A percentile compares a stretch with the other conserved stretches of the same genome.
Evolutionary conservation across 92 coral and sea anemone species (phyloP).

Genomic region (Isaurus tuberculatus): DNA sequence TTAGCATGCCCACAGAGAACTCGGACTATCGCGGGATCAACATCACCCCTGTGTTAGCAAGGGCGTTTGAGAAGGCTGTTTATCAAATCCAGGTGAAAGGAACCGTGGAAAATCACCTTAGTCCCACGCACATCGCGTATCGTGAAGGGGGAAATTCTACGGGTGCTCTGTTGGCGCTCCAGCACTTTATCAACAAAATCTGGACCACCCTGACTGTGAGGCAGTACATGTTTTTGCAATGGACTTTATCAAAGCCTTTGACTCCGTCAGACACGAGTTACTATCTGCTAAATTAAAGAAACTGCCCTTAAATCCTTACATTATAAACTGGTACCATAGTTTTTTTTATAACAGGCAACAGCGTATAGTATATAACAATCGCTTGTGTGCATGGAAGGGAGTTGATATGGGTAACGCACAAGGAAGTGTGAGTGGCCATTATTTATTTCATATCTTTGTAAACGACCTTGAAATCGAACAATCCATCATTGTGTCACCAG

Average conservation of each 20-base stretch:
- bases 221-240: conserved; percentile 59
- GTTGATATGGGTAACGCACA: too few relatives aligned
- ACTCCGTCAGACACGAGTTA: conserved; percentile 38
- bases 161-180: conserved; percentile 48
- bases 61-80: conserved; percentile 60
- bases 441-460: conserved; percentile 9
- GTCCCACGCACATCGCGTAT: conserved; percentile 52
- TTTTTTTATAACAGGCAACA: conserved; percentile 42
- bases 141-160: conserved; percentile 46
- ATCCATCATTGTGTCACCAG: too few relatives aligned
- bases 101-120: conserved; percentile 40
- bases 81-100: conserved; percentile 24
- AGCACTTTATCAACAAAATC: conserved; percentile 38
- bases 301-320: conserved; percentile 40
- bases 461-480: too few relatives aligned
- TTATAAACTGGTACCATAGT: conserved; percentile 54
- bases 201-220: conserved; percentile 47
- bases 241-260: conserved; percentile 67
- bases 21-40: conserved; percentile 52
- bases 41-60: conserved; percentile 55
- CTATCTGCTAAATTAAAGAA: conserved; percentile 46
- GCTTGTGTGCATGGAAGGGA: conserved; percentile 15
- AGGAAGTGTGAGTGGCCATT: conserved; percentile 56
- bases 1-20: conserved; percentile 37
- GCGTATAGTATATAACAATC: conserved; percentile 23